Evolutionary conservation across 2,888 invertebrate species (phyloP), one percentile per base, ranked within the genome.

Genomic region (Mythimna ferrago): DNA sequence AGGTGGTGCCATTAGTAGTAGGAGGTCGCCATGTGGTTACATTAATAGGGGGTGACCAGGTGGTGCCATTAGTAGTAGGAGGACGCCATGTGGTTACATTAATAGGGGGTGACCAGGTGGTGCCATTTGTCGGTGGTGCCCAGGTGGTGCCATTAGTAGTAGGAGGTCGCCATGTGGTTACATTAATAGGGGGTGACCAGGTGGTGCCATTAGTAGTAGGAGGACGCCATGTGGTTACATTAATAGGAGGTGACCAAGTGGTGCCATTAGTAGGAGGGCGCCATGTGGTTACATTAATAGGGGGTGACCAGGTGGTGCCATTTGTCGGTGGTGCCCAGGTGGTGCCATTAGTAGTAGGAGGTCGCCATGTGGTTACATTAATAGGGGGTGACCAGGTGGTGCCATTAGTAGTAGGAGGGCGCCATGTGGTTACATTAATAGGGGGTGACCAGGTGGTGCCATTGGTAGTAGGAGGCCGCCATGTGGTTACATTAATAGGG

Each of bases 11-110:
- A 1, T 66, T 57, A 0, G 16, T 32, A 9, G 32, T 62, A 9
- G 16, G 1, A 26, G 56, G 56, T 2, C 56, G 56, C 56, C 56
- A 57, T 19, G 67, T 60, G 0, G 60, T 66, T 1, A 1, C 32
- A 2, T 67, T 60, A 0, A 1, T 38, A 44, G 61, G 16, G 0
- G 62, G 68, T 2, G 19, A 38, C 68, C 68, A 62, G 1, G 68
- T 65, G 1, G 65, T 62, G 2, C 3, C 48, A 19, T 66, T 71
- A 10, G 58, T 54, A 1, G 68, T 41, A 10, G 41, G 38, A 1
- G 56, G 41, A 14, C 10, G 35, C 57, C 56, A 70, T 0, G 70
- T 70, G 2, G 69, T 70, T 4, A 11, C 16, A 48, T 48, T 48
- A 14, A 16, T 16, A 5, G 48, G 48, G 5, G 66, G 48, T n/a